Evolutionary conservation across 1,140 invertebrate species (phyloP).

Genomic region (Pseudomyrmex cubaensis): DNA sequence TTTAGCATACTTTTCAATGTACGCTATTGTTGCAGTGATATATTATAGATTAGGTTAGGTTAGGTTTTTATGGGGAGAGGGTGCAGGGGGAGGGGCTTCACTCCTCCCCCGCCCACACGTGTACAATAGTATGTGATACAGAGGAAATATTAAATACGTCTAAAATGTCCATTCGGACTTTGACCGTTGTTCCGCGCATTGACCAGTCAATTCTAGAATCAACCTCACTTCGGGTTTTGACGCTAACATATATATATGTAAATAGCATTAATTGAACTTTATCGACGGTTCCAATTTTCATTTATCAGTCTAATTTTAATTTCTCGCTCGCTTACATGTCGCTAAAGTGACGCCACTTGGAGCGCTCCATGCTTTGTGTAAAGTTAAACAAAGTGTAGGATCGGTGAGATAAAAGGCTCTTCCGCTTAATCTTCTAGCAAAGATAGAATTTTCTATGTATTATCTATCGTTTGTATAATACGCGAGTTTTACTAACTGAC

Average conservation of each 20-base stretch:
- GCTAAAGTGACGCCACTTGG: slow-evolving; percentile 26
- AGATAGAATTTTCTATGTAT: background rate
- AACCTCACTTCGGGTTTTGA: too few species aligned
- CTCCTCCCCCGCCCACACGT: too few species aligned
- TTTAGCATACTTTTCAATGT: too few species aligned
- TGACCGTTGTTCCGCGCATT: too few species aligned
- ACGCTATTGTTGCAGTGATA: too few species aligned
- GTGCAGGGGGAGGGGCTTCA: too few species aligned
- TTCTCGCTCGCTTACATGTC: slow-evolving; percentile 13
- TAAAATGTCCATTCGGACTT: too few species aligned
- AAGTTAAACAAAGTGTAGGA: slow-evolving; percentile 1
- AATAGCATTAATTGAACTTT: slow-evolving; percentile 62
- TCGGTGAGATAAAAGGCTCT: background rate
- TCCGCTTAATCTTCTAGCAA: background rate
- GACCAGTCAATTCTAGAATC: too few species aligned
- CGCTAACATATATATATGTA: slow-evolving; percentile 62
- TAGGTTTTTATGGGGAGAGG: too few species aligned
- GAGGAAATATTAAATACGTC: too few species aligned
- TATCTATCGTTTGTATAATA: background rate
- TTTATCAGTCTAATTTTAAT: slow-evolving; percentile 52
- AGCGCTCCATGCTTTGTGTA: background rate
- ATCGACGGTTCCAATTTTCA: slow-evolving; percentile 5
- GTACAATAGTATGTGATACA: too few species aligned
- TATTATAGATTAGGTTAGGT: too few species aligned
- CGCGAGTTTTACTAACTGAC: background rate